phyloP scores from a whole-genome alignment of 2,113 vertebrate genomes.

The Trematocara stigmaticum region DNA sequence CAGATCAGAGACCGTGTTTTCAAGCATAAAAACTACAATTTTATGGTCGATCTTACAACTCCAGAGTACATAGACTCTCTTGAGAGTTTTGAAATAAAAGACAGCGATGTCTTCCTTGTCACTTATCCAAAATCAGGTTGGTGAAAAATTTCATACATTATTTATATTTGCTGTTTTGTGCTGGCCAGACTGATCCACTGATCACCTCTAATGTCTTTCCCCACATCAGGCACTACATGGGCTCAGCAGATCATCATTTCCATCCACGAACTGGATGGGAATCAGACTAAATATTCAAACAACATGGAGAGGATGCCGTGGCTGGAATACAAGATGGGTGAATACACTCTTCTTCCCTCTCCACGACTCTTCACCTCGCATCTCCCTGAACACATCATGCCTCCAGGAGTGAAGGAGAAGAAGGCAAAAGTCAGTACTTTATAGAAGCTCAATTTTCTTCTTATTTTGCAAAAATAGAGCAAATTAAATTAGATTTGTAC shows the following conservation, averaged over 20 bases:
- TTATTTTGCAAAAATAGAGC: background rate
- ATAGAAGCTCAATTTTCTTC: background rate
- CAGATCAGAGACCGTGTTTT: background rate
- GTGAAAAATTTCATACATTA: background rate
- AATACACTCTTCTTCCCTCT: slow-evolving; percentile 22
- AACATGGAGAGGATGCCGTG: slow-evolving; percentile 53
- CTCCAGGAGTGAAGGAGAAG: slow-evolving; percentile 54
- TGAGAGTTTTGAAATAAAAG: background rate
- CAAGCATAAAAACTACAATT: slow-evolving; percentile 62
- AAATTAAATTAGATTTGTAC: too few relatives aligned
- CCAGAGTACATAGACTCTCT: background rate
- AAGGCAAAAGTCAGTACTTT: slow-evolving; percentile 61
- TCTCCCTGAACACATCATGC: slow-evolving; percentile 62
- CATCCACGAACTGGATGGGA: background rate
- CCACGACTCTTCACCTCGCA: slow-evolving; percentile 66
- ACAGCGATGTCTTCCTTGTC: background rate
- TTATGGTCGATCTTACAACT: background rate
- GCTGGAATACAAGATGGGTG: slow-evolving; percentile 40
- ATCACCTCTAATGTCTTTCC: background rate
- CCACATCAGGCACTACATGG: background rate
- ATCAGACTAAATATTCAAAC: background rate
- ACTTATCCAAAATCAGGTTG: background rate
- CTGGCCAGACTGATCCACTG: background rate
- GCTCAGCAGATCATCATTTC: background rate
- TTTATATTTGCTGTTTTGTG: background rate